phyloP scores from a whole-genome alignment of 2,113 vertebrate genomes.

The Plecotus auritus region DNA sequence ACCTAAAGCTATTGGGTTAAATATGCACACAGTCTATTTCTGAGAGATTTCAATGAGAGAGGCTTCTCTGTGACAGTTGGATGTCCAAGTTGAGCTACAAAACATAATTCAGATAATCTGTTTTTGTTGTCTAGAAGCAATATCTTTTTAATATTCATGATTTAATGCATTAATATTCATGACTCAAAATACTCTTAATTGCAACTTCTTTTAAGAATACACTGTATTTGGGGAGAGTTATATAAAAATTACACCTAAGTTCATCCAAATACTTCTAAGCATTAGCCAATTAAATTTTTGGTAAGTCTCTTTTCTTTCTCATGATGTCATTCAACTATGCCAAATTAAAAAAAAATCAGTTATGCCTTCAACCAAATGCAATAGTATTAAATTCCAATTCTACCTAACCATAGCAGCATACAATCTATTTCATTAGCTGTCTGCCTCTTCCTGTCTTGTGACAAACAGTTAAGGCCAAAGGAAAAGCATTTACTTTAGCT shows the following conservation, averaged over 20 bases:
- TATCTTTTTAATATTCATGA: conserved; percentile 57
- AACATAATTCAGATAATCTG: conserved; percentile 48
- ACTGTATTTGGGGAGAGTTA: conserved; percentile 39
- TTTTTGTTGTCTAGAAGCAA: conserved; percentile 40
- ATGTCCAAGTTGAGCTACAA: conserved; percentile 40
- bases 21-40: conserved; percentile 31
- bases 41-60: conserved; percentile 38
- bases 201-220: conserved; percentile 30
- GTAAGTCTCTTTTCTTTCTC: neutral
- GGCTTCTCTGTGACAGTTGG: conserved; percentile 42
- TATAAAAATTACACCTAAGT: conserved; percentile 24
- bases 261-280: neutral
- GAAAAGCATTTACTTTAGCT: conserved; percentile 68
- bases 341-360: neutral
- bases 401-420: conserved; percentile 39
- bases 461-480: conserved; percentile 68
- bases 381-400: conserved; percentile 22
- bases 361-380: neutral
- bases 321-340: neutral
- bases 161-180: conserved; percentile 38
- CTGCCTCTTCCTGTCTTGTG: conserved; percentile 59
- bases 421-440: conserved; percentile 62
- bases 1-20: conserved; percentile 43
- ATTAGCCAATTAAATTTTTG: neutral
- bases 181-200: conserved; percentile 22